Evolutionary conservation across 2,888 invertebrate genomes (phyloP).

Genomic region (Parapristionchus giblindavisi): DNA sequence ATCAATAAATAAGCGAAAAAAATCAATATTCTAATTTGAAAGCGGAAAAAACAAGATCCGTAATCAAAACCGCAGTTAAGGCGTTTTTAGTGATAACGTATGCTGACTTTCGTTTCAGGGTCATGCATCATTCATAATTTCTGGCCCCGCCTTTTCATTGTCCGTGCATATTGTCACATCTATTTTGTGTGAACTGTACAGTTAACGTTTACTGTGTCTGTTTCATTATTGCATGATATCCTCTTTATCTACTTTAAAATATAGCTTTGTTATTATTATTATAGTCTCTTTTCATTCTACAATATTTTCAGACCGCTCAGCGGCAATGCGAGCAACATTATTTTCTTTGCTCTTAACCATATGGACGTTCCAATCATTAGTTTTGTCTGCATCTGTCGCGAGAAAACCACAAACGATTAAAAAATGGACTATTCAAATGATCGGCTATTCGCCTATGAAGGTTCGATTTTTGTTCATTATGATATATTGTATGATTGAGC

Average conservation of each 20-base stretch:
- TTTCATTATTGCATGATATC: too few species aligned
- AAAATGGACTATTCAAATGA: constrained; percentile 62
- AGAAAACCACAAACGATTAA: constrained; percentile 41
- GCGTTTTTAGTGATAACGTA: background rate
- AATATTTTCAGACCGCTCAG: constrained; percentile 2
- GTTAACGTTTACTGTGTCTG: too few species aligned
- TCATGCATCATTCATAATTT: background rate
- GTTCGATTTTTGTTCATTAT: constrained; percentile 39
- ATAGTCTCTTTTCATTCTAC: too few species aligned
- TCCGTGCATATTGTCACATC: too few species aligned
- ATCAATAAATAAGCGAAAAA: background rate
- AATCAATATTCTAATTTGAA: background rate
- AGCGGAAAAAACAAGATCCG: background rate
- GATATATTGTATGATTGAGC: background rate
- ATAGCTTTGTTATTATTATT: too few species aligned
- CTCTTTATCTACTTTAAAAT: too few species aligned
- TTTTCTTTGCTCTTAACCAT: constrained; percentile 7
- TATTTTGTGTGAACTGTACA: too few species aligned
- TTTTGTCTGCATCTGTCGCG: constrained; percentile 17
- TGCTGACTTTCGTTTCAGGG: background rate
- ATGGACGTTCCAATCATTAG: constrained; percentile 13
- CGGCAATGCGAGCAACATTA: constrained; percentile 20
- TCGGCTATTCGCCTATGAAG: constrained; percentile 58
- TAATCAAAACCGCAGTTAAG: background rate
- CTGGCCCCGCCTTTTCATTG: too few species aligned